phyloP scores from a whole-genome alignment of 2,888 invertebrate species.

The Drosophila cognata region DNA sequence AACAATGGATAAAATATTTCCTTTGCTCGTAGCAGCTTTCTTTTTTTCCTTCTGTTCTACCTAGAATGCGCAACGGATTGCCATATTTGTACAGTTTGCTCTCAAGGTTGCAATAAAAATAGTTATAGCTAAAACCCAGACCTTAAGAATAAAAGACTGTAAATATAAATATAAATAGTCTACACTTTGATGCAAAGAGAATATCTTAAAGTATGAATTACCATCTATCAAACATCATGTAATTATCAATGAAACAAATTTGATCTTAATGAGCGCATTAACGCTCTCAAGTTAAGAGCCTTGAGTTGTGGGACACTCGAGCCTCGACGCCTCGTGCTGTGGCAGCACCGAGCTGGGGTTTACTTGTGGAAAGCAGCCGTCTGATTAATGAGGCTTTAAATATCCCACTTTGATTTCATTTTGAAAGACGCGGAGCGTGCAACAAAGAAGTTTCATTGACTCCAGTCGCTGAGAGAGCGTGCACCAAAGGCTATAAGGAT shows the following conservation, averaged over 20 bases:
- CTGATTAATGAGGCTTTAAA: constrained; percentile 84
- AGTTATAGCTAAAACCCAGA: neutral
- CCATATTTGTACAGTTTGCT: neutral
- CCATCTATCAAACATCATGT: constrained; percentile 26
- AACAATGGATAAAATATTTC: constrained; percentile 50
- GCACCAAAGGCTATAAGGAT: constrained; percentile 27
- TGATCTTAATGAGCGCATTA: constrained; percentile 75
- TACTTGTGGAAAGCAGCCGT: constrained; percentile 48
- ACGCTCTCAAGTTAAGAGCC: constrained; percentile 43
- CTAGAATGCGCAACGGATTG: constrained; percentile 14
- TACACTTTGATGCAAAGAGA: neutral
- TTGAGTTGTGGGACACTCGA: constrained; percentile 22
- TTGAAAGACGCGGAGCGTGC: constrained; percentile 72
- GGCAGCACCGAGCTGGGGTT: constrained; percentile 13
- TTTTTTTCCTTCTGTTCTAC: constrained; percentile 17
- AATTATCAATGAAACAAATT: constrained; percentile 80
- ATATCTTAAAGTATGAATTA: neutral
- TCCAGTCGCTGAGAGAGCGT: constrained; percentile 50
- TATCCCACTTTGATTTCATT: constrained; percentile 83
- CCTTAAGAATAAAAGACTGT: neutral
- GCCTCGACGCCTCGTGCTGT: constrained; percentile 38
- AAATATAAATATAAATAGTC: neutral
- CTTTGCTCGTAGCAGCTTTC: constrained; percentile 25
- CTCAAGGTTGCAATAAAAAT: constrained; percentile 18
- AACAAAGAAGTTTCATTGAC: constrained; percentile 80